These are phyloP conservation scores for Priocnemis perturbator DNA, from an alignment of 2,888 invertebrate species.

Conservation along the genomic window DNA sequence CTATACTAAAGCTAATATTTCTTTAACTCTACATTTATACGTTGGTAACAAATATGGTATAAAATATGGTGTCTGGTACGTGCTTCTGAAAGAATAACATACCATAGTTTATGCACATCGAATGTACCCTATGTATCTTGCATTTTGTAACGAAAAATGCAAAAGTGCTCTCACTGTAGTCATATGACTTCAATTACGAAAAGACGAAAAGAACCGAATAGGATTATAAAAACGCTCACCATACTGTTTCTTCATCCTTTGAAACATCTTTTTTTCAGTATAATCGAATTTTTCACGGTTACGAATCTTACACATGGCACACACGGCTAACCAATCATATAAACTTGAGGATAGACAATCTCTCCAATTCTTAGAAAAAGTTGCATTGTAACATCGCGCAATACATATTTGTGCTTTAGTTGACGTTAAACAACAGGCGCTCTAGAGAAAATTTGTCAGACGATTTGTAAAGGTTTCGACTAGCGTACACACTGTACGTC, in stretches of 20 bases:
- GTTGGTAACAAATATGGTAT: slow-evolving; percentile 74
- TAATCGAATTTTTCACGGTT: slow-evolving; percentile 27
- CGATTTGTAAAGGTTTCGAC: slow-evolving; percentile 41
- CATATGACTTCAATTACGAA: slow-evolving; percentile 18
- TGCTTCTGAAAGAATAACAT: slow-evolving; percentile 39
- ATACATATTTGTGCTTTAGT: slow-evolving; percentile 49
- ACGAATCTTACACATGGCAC: slow-evolving; percentile 64
- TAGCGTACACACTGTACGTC: slow-evolving; percentile 45
- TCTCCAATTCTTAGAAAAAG: slow-evolving; percentile 61
- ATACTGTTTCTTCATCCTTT: neutral
- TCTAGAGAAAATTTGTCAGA: slow-evolving; percentile 16
- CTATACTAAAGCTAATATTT: slow-evolving; percentile 62
- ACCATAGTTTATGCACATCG: slow-evolving; percentile 20
- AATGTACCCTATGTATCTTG: slow-evolving; percentile 24
- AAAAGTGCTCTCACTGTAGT: slow-evolving; percentile 20
- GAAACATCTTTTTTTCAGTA: neutral
- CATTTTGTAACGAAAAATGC: slow-evolving; percentile 20
- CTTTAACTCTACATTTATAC: slow-evolving; percentile 64
- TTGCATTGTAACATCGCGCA: slow-evolving; percentile 58
- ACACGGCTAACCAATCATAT: slow-evolving; percentile 37
- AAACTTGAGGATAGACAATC: slow-evolving; percentile 44
- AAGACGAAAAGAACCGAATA: slow-evolving; percentile 16
- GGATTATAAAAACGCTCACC: slow-evolving; percentile 40
- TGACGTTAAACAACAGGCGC: slow-evolving; percentile 32
- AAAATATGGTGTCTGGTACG: slow-evolving; percentile 67